Conservation (phyloP, 2,113 vertebrate species). For the Hiodon tergisus region DNA sequence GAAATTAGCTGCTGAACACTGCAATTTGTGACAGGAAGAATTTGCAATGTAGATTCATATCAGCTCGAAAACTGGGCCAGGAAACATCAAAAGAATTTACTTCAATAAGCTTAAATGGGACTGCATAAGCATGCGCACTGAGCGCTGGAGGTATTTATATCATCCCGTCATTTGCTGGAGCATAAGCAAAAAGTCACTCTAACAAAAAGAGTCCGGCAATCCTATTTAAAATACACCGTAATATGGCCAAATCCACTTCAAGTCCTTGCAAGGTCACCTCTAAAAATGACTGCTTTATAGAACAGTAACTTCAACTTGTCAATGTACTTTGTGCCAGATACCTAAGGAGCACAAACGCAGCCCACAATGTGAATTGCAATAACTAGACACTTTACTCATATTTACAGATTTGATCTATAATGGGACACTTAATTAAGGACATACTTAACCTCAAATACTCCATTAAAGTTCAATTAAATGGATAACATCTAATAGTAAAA, state of each 20-base stretch:
- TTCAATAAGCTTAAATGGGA: conserved; percentile 20
- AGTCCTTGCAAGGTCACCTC: background rate
- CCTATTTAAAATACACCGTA: background rate
- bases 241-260: background rate
- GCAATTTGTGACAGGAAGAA: conserved; percentile 47
- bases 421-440: too few species aligned
- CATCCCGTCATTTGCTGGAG: conserved; percentile 17
- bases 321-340: background rate
- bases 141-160: conserved; percentile 7
- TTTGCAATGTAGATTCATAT: conserved; percentile 44
- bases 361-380: background rate
- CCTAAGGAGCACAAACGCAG: background rate
- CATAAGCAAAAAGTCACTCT: conserved; percentile 17
- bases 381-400: background rate
- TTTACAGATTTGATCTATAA: too few species aligned
- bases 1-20: conserved; percentile 38
- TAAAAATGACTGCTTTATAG: background rate
- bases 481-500: too few species aligned
- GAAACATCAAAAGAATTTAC: conserved; percentile 47
- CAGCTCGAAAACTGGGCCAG: conserved; percentile 45
- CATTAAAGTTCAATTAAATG: too few species aligned
- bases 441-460: too few species aligned
- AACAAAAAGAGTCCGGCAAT: background rate
- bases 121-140: background rate
- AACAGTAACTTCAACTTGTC: background rate